Percentiles rank a stretch among this genome's conserved stretches.
Evolutionary conservation across 2,888 invertebrate genomes (phyloP).

Genomic region (Euplexia lucipara): DNA sequence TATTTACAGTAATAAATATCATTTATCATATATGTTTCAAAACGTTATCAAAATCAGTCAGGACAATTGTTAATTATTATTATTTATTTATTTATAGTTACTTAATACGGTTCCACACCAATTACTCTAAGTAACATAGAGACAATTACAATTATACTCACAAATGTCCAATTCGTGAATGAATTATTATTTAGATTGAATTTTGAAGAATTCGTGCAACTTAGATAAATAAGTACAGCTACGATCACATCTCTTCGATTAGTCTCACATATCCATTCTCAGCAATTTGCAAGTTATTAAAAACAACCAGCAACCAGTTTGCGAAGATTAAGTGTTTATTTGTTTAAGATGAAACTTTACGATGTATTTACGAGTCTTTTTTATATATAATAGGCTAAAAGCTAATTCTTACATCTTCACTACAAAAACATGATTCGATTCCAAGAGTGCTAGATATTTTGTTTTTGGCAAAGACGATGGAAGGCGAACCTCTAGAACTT

Average conservation of each 20-base stretch:
- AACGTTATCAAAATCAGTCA: too few species aligned
- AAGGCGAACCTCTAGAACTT: too few species aligned
- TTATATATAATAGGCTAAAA: neutral
- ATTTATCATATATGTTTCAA: too few species aligned
- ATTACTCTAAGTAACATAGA: too few species aligned
- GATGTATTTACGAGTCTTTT: conserved; percentile 11
- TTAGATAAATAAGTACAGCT: neutral
- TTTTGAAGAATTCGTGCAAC: conserved; percentile 6
- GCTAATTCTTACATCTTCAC: conserved; percentile 18
- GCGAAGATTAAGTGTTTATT: conserved; percentile 34
- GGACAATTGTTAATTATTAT: too few species aligned
- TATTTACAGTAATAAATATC: too few species aligned
- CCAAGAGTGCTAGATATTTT: neutral
- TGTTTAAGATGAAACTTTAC: conserved; percentile 5
- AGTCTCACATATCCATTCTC: conserved; percentile 1
- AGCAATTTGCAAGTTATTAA: conserved; percentile 34
- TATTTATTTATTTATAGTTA: too few species aligned
- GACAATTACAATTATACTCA: too few species aligned
- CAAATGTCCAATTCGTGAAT: conserved; percentile 13
- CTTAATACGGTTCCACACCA: too few species aligned
- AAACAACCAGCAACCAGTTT: conserved; percentile 20
- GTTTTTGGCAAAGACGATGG: neutral
- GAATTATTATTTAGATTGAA: neutral
- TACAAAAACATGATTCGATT: neutral
- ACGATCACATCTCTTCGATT: neutral